These are phyloP conservation scores for Leptonema lineaticorne DNA, from an alignment of 1,140 invertebrate species.

Conservation along the genomic window DNA sequence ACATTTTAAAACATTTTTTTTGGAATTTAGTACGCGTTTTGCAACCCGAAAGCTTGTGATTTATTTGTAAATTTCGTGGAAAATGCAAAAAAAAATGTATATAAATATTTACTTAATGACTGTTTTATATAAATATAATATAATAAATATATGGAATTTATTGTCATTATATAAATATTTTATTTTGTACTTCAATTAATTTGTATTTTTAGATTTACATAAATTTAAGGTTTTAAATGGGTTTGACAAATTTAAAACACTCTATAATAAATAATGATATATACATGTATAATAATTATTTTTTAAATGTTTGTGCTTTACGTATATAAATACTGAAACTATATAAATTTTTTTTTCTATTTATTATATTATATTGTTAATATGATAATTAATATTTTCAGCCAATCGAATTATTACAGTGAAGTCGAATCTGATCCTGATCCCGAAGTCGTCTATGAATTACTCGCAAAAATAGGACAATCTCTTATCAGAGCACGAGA, in stretches of 20 bases:
- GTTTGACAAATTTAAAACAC: too few species aligned
- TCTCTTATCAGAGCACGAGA: constrained; percentile 53
- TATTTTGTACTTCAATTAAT: too few species aligned
- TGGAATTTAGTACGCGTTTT: too few species aligned
- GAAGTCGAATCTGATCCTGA: constrained; percentile 52
- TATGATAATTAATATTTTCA: constrained; percentile 45
- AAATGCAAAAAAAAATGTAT: not conserved
- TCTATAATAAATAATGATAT: too few species aligned
- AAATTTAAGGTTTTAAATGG: too few species aligned
- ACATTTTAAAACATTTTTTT: too few species aligned
- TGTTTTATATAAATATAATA: not conserved
- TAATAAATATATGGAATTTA: too few species aligned
- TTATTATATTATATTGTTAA: not conserved
- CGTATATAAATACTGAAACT: not conserved
- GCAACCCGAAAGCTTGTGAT: too few species aligned
- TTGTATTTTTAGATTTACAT: too few species aligned
- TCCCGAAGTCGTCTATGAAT: constrained; percentile 54
- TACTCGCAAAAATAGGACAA: constrained; percentile 56
- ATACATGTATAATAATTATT: not conserved
- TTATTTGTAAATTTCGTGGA: not conserved
- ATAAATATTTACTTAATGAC: not conserved
- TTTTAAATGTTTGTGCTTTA: not conserved
- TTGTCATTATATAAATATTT: too few species aligned
- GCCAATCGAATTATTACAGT: constrained; percentile 48
- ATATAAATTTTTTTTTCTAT: not conserved